Evolutionary conservation across 2,113 vertebrate genomes (phyloP), one percentile per base, ranked within the genome.

Genomic region (Petroica traversi): DNA sequence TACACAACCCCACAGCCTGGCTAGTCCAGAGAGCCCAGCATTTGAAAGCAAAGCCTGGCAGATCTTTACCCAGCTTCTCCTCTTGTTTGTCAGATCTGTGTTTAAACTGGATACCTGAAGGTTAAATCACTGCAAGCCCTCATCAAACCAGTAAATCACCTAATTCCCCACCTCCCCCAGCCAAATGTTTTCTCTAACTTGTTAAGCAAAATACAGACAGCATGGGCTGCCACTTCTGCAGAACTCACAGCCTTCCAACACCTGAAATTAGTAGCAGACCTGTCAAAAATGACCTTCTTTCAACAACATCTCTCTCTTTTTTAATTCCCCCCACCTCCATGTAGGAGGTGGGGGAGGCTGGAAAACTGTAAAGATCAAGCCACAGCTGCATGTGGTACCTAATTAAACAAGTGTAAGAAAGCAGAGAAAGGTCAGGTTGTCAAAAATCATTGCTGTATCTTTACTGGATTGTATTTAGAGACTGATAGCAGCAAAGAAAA

Each of bases 341-440:
- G 64, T 89, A 85, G 33, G 33, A 72, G 38, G 43, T 64, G 59
- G 86, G 77, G 75, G 61, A 95, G 71, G 83, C 13, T 94, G 83
- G 88, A 97, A 98, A 97, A 97, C 86, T 97, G 96, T 94, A 97
- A 97, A 97, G 97, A 98, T 97, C 97, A 98, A 98, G 98, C 93
- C 96, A 97, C 93, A 87, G 94, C 90, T 96, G 94, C 95, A 92
- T 95, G 79, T 95, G 96, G 91, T 97, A 97, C 97, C 98, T 98
- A 98, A 98, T 98, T 98, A 98, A 98, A 98, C 98, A 98, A 98
- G 97, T 98, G 97, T 98, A 97, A 96, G 96, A 96, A 98, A 97
- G 96, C 96, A 66, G 64, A 89, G 97, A 98, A 98, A 98, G 98
- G 98, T 98, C 98, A 98, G 96, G 84, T 97, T 98, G 98, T 98